phyloP scores from a whole-genome alignment of 2,888 invertebrate genomes.

The Hirtodrosophila trivittata region DNA sequence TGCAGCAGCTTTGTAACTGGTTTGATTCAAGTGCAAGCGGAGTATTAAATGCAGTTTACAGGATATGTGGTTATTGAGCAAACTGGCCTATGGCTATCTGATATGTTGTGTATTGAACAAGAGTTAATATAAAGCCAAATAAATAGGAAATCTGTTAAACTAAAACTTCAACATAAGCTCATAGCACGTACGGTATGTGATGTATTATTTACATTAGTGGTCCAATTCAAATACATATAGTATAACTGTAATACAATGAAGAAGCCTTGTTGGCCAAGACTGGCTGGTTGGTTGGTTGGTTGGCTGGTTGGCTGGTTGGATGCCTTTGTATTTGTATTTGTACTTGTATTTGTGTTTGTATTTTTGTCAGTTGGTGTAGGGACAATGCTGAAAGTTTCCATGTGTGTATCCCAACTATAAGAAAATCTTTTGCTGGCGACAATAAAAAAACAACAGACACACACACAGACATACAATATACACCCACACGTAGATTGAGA shows the following conservation, averaged over 20 bases:
- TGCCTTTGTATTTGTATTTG: constrained; percentile 27
- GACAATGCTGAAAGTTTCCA: constrained; percentile 25
- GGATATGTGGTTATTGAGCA: too few relatives aligned
- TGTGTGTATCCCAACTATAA: constrained; percentile 23
- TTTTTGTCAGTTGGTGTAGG: constrained; percentile 26
- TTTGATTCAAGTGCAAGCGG: too few relatives aligned
- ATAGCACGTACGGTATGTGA: constrained; percentile 47
- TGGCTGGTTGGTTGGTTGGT: too few relatives aligned
- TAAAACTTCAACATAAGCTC: constrained; percentile 38
- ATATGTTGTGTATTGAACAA: too few relatives aligned
- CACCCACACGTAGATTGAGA: constrained; percentile 1
- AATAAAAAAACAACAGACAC: constrained; percentile 38
- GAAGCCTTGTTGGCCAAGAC: too few relatives aligned
- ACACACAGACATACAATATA: constrained; percentile 6
- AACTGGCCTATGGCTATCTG: too few relatives aligned
- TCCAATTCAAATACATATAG: constrained; percentile 61
- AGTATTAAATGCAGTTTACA: too few relatives aligned
- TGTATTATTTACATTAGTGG: constrained; percentile 59
- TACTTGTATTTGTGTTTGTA: constrained; percentile 27
- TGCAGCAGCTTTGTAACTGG: too few relatives aligned
- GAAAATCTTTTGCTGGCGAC: constrained; percentile 49
- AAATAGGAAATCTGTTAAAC: constrained; percentile 41
- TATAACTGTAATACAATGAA: too few relatives aligned
- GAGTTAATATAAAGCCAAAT: too few relatives aligned
- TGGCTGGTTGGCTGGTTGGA: constrained; percentile 8